phyloP scores from a whole-genome alignment of 2,797 vertebrate genomes.

The Eleutherodactylus coqui region DNA sequence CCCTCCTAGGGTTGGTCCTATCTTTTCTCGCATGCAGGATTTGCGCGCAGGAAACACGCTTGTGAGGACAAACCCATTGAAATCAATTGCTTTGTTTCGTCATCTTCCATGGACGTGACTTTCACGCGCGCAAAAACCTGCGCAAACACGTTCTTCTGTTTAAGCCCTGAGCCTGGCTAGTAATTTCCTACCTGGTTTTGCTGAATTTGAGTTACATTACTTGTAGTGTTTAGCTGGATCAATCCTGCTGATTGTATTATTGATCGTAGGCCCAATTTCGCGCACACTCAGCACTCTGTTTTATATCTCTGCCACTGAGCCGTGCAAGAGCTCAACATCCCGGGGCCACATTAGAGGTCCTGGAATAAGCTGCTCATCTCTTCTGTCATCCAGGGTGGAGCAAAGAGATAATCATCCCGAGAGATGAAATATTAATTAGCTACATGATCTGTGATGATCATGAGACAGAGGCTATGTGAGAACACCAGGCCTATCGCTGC shows the following conservation, averaged over 20 bases:
- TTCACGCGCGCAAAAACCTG: no score
- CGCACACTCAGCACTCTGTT: background rate
- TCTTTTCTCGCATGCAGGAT: no score
- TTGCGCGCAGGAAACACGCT: no score
- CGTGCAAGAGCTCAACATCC: background rate
- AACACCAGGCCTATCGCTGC: background rate
- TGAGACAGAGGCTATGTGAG: background rate
- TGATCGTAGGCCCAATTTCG: background rate
- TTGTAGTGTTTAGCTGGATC: background rate
- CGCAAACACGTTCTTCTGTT: no score
- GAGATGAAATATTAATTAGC: constrained; percentile 9
- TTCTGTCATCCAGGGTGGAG: background rate
- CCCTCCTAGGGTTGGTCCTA: no score
- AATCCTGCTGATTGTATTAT: background rate
- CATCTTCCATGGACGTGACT: no score
- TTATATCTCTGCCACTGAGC: background rate
- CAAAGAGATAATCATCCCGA: background rate
- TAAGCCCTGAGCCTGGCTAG: no score
- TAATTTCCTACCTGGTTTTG: no score
- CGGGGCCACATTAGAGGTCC: background rate
- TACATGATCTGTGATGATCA: background rate
- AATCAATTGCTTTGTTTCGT: no score
- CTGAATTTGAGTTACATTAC: background rate
- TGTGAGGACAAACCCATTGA: no score
- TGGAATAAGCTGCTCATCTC: background rate